Evolutionary conservation across 2,797 vertebrate species (phyloP).

Genomic region (Ceryle rudis): DNA sequence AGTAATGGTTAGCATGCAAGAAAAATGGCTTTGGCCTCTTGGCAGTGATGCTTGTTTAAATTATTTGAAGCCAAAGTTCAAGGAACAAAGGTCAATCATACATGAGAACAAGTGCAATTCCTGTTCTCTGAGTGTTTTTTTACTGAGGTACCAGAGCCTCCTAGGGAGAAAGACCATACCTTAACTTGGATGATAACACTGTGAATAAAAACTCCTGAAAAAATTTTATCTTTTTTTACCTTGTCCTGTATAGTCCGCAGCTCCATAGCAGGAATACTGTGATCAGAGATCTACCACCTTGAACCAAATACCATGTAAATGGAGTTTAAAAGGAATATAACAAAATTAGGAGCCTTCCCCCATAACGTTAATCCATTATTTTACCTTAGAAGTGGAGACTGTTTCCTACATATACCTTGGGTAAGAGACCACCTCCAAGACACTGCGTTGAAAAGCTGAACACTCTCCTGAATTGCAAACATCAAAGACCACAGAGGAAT

Average conservation of each 20-base stretch:
- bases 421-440: neutral
- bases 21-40: neutral
- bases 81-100: neutral
- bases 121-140: neutral
- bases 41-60: neutral
- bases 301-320: constrained; percentile 36
- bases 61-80: neutral
- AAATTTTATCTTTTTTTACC: neutral
- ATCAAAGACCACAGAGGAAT: constrained; percentile 39
- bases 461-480: neutral
- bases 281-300: neutral
- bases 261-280: neutral
- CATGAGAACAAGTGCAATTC: neutral
- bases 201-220: neutral
- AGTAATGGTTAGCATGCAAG: neutral
- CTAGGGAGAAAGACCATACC: neutral
- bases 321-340: constrained; percentile 1
- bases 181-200: neutral
- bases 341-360: neutral
- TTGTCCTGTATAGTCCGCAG: neutral
- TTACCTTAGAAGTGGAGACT: neutral
- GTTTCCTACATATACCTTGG: neutral
- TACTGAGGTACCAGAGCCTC: neutral
- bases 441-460: neutral
- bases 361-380: neutral